Base-by-base conservation (phyloP, 2,797 vertebrate species). In the Sylvia borin region DNA sequence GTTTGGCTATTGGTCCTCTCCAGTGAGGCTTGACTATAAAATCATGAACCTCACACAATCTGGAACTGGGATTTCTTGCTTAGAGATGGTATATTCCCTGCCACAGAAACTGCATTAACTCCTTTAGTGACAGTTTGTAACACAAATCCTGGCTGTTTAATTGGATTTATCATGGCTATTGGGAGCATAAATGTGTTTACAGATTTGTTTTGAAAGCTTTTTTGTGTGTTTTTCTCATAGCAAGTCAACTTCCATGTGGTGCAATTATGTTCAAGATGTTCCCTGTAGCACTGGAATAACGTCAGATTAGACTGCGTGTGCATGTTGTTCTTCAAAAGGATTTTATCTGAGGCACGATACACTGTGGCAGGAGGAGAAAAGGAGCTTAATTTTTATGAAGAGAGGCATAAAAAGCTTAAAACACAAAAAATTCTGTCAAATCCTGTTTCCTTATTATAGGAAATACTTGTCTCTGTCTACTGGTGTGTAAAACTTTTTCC, bases 121-220 rank as follows among this genome's bases (percentile, higher is more conserved):
- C 85, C 75, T 91, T 85, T 87, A 88, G 79, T 94, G 88, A 91
- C 27, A 87, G 66, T 88, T 81, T 80, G 53, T 58, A 80, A 81
- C 85, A 50, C 74, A 84, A 94, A 91, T 95, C 77, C 78, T 90
- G 70, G 55, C 88, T 90, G 92, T 88, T 95, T 96, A 94, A 97
- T 89, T 95, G 88, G 95, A 94, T 95, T 94, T 94, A 88, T 73
- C 86, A 25, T 65, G 79, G 27, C 85, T 96, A 97, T 95, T 94
- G 87, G 96, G 91, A 95, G 70, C 70, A 90, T 95, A 89, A 96
- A 94, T 88, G 82, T 93, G 83, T 91, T 96, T 96, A 97, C 96
- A 96, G 96, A 97, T 94, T 96, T 96, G 93, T 97, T 97, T 92
- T 96, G 97, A 97, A 97, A 96, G 88, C 58, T 90, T 93, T 94